phyloP scores from a whole-genome alignment of 2,797 vertebrate genomes.

The Tangara arthus region DNA sequence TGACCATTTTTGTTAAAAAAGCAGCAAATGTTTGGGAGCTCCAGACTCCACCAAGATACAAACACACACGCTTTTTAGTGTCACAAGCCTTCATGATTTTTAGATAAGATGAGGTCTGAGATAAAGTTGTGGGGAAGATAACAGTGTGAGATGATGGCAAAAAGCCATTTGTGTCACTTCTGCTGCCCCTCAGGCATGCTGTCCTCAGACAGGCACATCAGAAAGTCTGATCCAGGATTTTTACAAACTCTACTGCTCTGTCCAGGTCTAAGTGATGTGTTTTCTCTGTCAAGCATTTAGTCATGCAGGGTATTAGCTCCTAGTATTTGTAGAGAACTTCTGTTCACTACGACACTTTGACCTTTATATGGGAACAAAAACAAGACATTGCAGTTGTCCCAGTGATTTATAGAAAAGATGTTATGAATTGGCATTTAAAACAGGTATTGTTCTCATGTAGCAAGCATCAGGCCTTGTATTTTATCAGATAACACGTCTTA shows the following conservation, averaged over 20 bases:
- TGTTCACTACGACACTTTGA: neutral
- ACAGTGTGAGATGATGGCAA: neutral
- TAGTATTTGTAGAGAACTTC: neutral
- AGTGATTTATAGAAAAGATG: neutral
- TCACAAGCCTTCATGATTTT: neutral
- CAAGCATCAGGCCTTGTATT: neutral
- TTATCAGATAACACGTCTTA: neutral
- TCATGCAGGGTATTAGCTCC: neutral
- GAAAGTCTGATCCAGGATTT: neutral
- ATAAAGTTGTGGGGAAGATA: neutral
- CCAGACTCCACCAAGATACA: neutral
- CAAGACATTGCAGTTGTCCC: neutral
- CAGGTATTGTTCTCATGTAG: neutral
- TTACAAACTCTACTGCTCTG: neutral
- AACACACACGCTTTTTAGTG: neutral
- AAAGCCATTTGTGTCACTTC: neutral
- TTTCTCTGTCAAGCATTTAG: neutral
- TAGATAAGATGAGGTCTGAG: neutral
- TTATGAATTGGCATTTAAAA: constrained; percentile 10
- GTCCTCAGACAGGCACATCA: neutral
- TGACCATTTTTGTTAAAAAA: neutral
- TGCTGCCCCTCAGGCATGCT: neutral
- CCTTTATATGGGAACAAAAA: neutral
- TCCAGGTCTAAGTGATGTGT: neutral
- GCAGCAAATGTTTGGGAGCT: neutral